Evolutionary conservation across 2,888 invertebrate genomes (phyloP).

Genomic region (Drosophila pseudotakahashii): DNA sequence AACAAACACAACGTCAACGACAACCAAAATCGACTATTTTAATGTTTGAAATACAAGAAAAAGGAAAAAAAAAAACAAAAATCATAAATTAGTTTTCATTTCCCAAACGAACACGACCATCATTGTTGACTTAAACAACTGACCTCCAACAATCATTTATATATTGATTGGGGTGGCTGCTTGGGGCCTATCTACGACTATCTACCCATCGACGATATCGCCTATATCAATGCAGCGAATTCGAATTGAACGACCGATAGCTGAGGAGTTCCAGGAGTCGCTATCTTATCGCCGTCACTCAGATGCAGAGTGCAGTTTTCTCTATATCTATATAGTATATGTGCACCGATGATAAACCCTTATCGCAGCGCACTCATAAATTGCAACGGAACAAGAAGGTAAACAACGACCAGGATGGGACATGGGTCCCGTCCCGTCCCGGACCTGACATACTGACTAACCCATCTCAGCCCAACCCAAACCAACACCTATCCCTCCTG

Average conservation of each 20-base stretch:
- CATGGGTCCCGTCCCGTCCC: conserved; percentile 6
- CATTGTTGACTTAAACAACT: conserved; percentile 74
- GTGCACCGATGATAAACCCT: conserved; percentile 56
- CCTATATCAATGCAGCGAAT: conserved; percentile 47
- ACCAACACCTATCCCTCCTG: neutral
- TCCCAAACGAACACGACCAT: conserved; percentile 19
- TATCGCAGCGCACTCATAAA: conserved; percentile 73
- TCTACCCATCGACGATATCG: conserved; percentile 4
- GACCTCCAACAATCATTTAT: conserved; percentile 81
- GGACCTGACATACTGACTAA: conserved; percentile 39
- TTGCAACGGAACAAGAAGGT: conserved; percentile 76
- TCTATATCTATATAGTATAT: neutral
- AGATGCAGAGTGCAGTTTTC: conserved; percentile 75
- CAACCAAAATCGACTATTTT: conserved; percentile 66
- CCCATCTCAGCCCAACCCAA: conserved; percentile 29
- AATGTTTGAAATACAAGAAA: conserved; percentile 81
- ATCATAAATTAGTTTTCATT: conserved; percentile 62
- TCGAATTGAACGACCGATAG: conserved; percentile 70
- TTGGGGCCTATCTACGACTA: conserved; percentile 34
- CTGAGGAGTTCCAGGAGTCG: conserved; percentile 55
- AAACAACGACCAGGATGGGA: conserved; percentile 49
- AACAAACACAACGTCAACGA: conserved; percentile 32
- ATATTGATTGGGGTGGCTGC: conserved; percentile 61
- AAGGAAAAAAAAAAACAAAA: conserved; percentile 37
- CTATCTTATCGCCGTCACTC: conserved; percentile 68